A percentile compares a stretch with the other conserved stretches of the same genome.
Conservation (phyloP, 2,113 vertebrate genomes). For the Sarotherodon lohbergeri region DNA sequence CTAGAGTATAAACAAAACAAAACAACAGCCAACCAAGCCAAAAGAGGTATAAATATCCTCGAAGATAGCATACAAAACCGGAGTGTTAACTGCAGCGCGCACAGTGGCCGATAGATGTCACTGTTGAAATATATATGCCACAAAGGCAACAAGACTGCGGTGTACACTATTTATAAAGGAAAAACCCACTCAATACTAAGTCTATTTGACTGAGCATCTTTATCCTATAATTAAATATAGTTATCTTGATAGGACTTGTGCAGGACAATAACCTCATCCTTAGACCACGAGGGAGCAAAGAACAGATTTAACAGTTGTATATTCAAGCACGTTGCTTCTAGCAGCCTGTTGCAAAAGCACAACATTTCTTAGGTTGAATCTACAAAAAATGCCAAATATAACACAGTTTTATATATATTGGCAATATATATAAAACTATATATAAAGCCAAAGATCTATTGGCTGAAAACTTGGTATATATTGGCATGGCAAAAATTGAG, state of each 20-base stretch:
- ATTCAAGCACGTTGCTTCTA: background rate
- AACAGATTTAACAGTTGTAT: background rate
- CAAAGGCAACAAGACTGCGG: background rate
- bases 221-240: background rate
- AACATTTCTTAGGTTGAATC: background rate
- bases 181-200: background rate
- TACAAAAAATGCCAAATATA: background rate
- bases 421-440: too few relatives aligned
- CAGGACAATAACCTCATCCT: background rate
- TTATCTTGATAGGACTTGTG: background rate
- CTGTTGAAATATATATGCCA: background rate
- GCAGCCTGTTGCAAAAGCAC: background rate
- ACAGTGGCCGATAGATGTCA: slow-evolving; percentile 19
- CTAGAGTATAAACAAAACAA: background rate
- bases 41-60: background rate
- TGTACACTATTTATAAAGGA: background rate
- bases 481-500: background rate
- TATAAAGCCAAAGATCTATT: background rate
- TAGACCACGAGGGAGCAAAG: background rate
- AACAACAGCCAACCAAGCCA: background rate
- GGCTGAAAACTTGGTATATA: background rate
- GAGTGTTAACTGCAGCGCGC: background rate
- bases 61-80: background rate
- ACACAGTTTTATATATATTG: background rate
- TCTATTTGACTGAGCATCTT: background rate